phyloP scores from a whole-genome alignment of 2,888 invertebrate genomes.

The Lasioglossum vierecki region DNA sequence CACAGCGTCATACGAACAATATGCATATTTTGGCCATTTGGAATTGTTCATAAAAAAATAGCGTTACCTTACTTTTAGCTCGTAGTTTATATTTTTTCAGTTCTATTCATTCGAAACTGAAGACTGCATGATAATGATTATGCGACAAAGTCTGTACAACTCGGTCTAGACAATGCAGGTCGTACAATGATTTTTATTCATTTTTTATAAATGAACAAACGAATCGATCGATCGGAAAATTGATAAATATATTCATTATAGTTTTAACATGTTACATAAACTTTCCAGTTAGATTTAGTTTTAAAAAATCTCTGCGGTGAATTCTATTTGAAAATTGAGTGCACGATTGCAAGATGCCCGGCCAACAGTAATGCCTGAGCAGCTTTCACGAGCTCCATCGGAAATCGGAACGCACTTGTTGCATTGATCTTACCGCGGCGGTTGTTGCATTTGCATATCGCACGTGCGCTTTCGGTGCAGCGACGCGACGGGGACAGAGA shows the following conservation, averaged over 20 bases:
- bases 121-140: not conserved
- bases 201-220: too few relatives aligned
- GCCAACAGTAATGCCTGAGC: not conserved
- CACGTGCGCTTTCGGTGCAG: constrained; percentile 24
- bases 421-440: constrained; percentile 51
- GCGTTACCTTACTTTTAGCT: not conserved
- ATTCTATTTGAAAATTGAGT: not conserved
- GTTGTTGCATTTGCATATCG: constrained; percentile 44
- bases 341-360: not conserved
- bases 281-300: not conserved
- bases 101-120: not conserved
- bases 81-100: not conserved
- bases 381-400: not conserved
- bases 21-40: not conserved
- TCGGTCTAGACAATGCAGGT: not conserved
- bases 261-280: not conserved
- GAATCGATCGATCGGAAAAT: too few relatives aligned
- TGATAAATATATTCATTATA: too few relatives aligned
- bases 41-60: not conserved
- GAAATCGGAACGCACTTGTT: constrained; percentile 62
- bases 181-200: too few relatives aligned
- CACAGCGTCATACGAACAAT: not conserved
- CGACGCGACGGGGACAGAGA: not conserved
- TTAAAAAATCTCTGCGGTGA: not conserved
- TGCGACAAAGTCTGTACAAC: not conserved